These are phyloP conservation scores for Aselliscus stoliczkanus DNA, from an alignment of 2,797 vertebrate species.

Conservation along the genomic window DNA sequence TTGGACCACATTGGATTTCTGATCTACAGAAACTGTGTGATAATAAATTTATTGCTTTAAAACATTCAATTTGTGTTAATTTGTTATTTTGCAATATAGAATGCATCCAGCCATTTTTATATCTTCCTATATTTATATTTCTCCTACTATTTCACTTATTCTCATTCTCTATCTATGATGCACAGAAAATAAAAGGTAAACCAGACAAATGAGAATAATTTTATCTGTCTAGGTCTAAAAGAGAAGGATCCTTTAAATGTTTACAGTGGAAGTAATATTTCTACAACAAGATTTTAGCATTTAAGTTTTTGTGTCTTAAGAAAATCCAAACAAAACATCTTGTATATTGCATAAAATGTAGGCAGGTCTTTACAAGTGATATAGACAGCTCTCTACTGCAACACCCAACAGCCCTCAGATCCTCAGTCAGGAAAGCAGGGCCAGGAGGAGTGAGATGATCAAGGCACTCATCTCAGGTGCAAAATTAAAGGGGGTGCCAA, in stretches of 20 bases:
- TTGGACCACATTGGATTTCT: neutral
- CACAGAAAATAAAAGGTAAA: neutral
- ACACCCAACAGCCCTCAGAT: neutral
- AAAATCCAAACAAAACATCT: neutral
- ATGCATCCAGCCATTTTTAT: rapidly evolving
- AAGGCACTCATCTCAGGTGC: neutral
- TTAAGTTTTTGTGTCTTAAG: neutral
- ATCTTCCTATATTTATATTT: neutral
- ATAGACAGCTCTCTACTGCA: rapidly evolving
- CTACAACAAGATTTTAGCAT: neutral
- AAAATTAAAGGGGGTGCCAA: neutral
- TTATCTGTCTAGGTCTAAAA: neutral
- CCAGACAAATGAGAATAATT: neutral
- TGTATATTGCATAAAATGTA: neutral
- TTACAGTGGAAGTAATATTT: neutral
- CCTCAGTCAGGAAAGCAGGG: neutral
- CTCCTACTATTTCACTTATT: neutral
- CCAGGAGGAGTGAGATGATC: rapidly evolving
- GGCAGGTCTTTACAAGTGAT: neutral
- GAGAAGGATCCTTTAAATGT: neutral
- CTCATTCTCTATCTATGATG: neutral
- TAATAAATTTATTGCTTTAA: neutral
- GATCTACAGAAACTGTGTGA: neutral
- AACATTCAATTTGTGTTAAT: no score
- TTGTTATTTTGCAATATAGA: neutral